Evolutionary conservation across 2,113 vertebrate species (phyloP).

Genomic region (Misgurnus mizolepis): DNA sequence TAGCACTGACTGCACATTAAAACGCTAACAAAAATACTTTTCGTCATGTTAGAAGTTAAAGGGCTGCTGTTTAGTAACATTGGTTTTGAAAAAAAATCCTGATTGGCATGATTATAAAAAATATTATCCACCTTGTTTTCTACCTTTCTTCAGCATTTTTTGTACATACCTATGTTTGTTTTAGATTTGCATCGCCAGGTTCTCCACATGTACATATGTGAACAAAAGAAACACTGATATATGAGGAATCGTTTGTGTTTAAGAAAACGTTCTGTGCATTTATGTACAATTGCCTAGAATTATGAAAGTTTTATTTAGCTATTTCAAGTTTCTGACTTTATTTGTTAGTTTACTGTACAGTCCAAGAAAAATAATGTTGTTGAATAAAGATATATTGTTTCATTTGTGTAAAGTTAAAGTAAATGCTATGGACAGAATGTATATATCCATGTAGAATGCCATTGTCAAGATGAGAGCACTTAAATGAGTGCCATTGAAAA

Average conservation of each 20-base stretch:
- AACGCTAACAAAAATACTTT: constrained; percentile 3
- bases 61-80: constrained; percentile 21
- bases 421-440: constrained; percentile 39
- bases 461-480: constrained; percentile 16
- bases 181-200: constrained; percentile 72
- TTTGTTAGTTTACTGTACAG: constrained; percentile 36
- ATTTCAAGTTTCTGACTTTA: constrained; percentile 73
- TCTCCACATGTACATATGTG: constrained; percentile 69
- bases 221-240: constrained; percentile 76
- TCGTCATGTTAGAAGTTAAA: constrained; percentile 8
- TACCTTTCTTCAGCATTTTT: constrained; percentile 80
- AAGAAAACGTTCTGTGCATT: constrained; percentile 85
- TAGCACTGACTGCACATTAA: constrained; percentile 43
- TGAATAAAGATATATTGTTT: constrained; percentile 31
- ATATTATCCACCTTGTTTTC: constrained; percentile 74
- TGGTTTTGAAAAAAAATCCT: not conserved
- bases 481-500: constrained; percentile 28
- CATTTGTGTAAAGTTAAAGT: constrained; percentile 30
- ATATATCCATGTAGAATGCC: constrained; percentile 38
- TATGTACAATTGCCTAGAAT: constrained; percentile 94
- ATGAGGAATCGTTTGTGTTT: constrained; percentile 83
- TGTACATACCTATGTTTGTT: constrained; percentile 79
- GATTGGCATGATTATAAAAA: constrained; percentile 39
- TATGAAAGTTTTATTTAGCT: constrained; percentile 96
- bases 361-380: constrained; percentile 25